Conservation (phyloP, 2,888 invertebrate genomes). For the Boloria selene region DNA sequence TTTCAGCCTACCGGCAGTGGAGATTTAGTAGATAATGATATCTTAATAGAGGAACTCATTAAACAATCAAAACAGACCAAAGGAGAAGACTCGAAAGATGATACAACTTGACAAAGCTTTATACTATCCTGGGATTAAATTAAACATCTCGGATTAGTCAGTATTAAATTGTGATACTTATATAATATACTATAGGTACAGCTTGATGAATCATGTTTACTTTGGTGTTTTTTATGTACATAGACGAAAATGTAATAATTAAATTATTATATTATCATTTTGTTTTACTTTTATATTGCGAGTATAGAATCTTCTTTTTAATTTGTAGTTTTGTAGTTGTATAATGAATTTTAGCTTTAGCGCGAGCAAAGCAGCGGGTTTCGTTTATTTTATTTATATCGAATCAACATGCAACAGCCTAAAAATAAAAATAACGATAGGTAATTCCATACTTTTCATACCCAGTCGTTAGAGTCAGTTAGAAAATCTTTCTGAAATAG, state of each 20-base stretch:
- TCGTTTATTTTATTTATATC: no score
- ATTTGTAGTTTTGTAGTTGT: no score
- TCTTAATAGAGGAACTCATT: conserved; percentile 69
- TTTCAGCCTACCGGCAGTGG: conserved; percentile 69
- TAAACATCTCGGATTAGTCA: conserved; percentile 55
- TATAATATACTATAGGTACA: conserved; percentile 41
- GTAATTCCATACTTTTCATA: no score
- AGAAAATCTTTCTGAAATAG: no score
- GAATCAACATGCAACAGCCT: no score
- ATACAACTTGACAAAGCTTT: conserved; percentile 68
- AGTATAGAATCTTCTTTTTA: no score
- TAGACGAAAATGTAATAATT: conserved; percentile 4
- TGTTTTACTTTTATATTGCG: no score
- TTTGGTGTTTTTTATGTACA: conserved; percentile 24
- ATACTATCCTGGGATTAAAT: conserved; percentile 66
- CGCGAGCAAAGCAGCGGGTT: no score
- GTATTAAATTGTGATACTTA: conserved; percentile 67
- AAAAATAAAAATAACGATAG: no score
- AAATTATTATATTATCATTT: conserved; percentile 1
- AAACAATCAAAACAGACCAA: conserved; percentile 62
- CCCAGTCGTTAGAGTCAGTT: no score
- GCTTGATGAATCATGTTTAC: conserved; percentile 33
- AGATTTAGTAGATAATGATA: conserved; percentile 70
- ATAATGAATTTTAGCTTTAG: no score
- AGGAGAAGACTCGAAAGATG: conserved; percentile 56